A percentile compares a stretch with the other conserved stretches of the same genome.
Evolutionary conservation across 2,113 vertebrate species (phyloP).

Genomic region (Cyanistes caeruleus): DNA sequence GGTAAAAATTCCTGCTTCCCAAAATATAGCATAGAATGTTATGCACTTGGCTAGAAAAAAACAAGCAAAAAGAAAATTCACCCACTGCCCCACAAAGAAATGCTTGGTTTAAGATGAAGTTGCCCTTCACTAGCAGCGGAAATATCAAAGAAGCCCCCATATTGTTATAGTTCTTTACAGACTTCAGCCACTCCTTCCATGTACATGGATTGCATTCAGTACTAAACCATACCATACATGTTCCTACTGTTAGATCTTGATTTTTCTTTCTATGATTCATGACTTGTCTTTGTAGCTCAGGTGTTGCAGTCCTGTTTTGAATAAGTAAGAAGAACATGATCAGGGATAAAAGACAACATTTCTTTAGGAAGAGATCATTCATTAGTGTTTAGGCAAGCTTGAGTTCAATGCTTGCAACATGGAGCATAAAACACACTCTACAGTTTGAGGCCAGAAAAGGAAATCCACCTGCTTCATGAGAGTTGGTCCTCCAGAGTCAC

Average conservation of each 20-base stretch:
- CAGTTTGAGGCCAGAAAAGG: not conserved
- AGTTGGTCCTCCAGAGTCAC: not conserved
- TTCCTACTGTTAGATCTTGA: not conserved
- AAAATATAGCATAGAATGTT: too few species aligned
- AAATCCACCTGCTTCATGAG: not conserved
- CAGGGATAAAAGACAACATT: not conserved
- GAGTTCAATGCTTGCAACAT: not conserved
- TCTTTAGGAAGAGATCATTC: not conserved
- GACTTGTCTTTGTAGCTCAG: not conserved
- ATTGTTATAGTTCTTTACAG: not conserved
- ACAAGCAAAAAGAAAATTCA: not conserved
- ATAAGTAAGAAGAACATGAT: not conserved
- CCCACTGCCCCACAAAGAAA: not conserved
- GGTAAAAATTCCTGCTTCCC: not conserved
- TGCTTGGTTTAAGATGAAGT: not conserved
- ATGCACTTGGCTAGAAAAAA: too few species aligned
- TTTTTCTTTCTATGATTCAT: not conserved
- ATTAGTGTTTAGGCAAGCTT: not conserved
- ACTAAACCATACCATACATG: not conserved
- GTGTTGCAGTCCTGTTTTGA: not conserved
- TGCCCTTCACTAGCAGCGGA: not conserved
- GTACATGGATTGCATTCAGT: not conserved
- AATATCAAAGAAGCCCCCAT: not conserved
- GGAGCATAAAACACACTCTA: not conserved
- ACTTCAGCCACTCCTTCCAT: not conserved